These are phyloP conservation scores for Pogonognathellus flavescens DNA, from an alignment of 1,140 invertebrate genomes.

Conservation along the genomic window DNA sequence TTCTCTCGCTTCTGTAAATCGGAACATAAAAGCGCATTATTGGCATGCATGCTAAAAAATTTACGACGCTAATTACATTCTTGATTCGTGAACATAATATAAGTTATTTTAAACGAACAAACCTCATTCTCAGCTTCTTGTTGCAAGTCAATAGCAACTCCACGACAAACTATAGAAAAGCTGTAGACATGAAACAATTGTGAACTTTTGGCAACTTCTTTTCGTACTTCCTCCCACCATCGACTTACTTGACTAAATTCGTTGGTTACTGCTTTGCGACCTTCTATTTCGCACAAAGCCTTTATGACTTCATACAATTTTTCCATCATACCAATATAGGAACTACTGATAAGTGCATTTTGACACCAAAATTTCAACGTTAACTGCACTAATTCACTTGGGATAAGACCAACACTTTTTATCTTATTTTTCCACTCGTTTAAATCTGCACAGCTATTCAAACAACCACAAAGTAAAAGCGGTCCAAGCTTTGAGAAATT, in stretches of 20 bases:
- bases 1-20: conserved; percentile 21
- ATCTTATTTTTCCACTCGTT: conserved; percentile 72
- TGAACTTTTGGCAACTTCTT: conserved; percentile 78
- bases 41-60: too few relatives aligned
- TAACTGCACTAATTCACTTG: conserved; percentile 76
- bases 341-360: conserved; percentile 69
- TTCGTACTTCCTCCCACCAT: conserved; percentile 83
- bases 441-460: conserved; percentile 71
- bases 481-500: conserved; percentile 68
- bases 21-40: too few relatives aligned
- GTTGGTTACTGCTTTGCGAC: conserved; percentile 71
- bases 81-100: too few relatives aligned
- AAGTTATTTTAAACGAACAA: conserved; percentile 1
- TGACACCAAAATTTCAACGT: conserved; percentile 79
- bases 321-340: conserved; percentile 71
- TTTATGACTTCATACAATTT: conserved; percentile 72
- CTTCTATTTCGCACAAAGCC: conserved; percentile 71
- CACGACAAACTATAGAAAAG: conserved; percentile 82
- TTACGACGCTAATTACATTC: too few relatives aligned
- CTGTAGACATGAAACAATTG: conserved; percentile 81
- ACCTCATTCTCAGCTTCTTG: conserved; percentile 69
- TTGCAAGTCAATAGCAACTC: conserved; percentile 75
- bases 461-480: conserved; percentile 76
- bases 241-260: conserved; percentile 78
- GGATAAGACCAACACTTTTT: conserved; percentile 74